Evolutionary conservation across 2,888 invertebrate genomes (phyloP).

Genomic region (Coleophora deauratella): DNA sequence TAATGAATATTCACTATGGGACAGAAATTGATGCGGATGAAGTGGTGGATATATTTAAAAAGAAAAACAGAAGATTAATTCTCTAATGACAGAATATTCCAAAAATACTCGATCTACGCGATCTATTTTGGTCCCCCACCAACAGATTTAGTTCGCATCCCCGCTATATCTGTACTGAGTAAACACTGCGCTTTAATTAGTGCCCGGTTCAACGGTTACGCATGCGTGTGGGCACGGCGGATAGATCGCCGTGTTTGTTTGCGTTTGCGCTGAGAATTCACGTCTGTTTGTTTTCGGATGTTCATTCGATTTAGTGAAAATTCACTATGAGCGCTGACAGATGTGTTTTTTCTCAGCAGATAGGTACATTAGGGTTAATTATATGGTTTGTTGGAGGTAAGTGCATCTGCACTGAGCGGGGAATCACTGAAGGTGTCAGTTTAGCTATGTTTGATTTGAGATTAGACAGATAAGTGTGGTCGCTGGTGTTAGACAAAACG

Average conservation of each 20-base stretch:
- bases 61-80: too few relatives aligned
- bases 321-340: constrained; percentile 59
- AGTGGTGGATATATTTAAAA: too few relatives aligned
- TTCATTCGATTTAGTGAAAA: constrained; percentile 60
- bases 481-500: too few relatives aligned
- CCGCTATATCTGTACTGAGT: constrained; percentile 52
- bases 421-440: too few relatives aligned
- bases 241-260: constrained; percentile 53
- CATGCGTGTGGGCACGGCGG: constrained; percentile 55
- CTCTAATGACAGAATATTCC: too few relatives aligned
- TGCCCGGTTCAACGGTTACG: constrained; percentile 44
- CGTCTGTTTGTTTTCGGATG: constrained; percentile 54
- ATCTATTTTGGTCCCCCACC: constrained; percentile 49
- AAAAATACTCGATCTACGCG: constrained; percentile 35
- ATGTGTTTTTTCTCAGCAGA: constrained; percentile 34
- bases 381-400: not conserved
- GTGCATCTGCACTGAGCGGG: too few relatives aligned
- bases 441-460: too few relatives aligned
- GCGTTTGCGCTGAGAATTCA: constrained; percentile 31
- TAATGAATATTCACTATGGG: too few relatives aligned
- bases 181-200: constrained; percentile 63
- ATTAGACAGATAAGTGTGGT: too few relatives aligned
- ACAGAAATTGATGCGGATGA: too few relatives aligned
- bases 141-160: constrained; percentile 49
- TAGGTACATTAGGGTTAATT: constrained; percentile 28